These are phyloP conservation scores for Anseranas semipalmata DNA, from an alignment of 2,113 vertebrate genomes.

Conservation along the genomic window DNA sequence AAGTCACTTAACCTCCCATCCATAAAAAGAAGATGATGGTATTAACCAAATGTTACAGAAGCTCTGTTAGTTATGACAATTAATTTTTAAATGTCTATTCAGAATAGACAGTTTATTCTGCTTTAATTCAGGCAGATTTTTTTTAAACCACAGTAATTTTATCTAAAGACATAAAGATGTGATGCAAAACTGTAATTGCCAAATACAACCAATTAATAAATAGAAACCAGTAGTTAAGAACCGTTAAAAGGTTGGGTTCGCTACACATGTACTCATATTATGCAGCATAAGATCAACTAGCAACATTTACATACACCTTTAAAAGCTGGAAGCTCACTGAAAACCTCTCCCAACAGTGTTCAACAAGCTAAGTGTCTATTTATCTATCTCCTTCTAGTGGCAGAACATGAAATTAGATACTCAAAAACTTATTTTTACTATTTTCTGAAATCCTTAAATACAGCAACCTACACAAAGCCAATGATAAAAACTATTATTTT, in stretches of 20 bases:
- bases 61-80: neutral
- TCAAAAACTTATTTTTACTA: neutral
- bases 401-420: neutral
- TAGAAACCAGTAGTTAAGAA: neutral
- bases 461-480: neutral
- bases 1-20: neutral
- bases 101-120: neutral
- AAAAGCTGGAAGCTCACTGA: neutral
- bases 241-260: neutral
- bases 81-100: neutral
- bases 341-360: neutral
- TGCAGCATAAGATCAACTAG: neutral
- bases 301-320: neutral
- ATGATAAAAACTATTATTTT: neutral
- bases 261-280: neutral
- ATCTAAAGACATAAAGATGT: neutral
- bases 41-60: neutral
- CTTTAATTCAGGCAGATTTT: neutral
- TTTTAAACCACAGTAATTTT: neutral
- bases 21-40: neutral
- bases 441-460: neutral
- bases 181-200: neutral
- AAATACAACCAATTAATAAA: neutral
- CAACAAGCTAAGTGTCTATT: neutral
- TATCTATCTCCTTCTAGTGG: conserved; percentile 57